Percentiles rank a stretch among this genome's conserved stretches.
These are phyloP conservation scores for Anabas testudineus DNA, from an alignment of 2,797 vertebrate genomes.

Conservation along the genomic window DNA sequence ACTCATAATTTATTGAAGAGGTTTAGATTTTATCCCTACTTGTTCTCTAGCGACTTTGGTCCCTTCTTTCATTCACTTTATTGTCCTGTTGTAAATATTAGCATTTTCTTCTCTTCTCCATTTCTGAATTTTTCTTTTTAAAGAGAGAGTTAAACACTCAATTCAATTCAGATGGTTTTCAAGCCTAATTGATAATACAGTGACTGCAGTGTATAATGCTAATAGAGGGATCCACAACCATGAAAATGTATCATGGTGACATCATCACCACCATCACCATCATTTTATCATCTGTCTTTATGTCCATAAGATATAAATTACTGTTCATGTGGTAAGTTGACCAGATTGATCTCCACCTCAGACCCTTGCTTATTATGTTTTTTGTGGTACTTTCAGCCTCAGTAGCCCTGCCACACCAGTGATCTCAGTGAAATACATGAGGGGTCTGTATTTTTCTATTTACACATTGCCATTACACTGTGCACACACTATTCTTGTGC, in stretches of 20 bases:
- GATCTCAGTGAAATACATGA: not conserved
- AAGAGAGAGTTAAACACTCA: not conserved
- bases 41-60: conserved; percentile 27
- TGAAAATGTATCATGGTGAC: not conserved
- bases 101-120: not conserved
- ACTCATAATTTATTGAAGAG: conserved; percentile 50
- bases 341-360: not conserved
- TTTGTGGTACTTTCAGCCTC: not conserved
- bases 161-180: not conserved
- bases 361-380: not conserved
- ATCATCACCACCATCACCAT: too few relatives aligned
- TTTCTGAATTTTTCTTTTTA: conserved; percentile 2
- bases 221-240: too few relatives aligned
- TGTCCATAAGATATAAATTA: not conserved
- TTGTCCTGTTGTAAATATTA: conserved; percentile 24
- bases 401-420: not conserved
- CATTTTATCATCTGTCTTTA: not conserved
- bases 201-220: too few relatives aligned
- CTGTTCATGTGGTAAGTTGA: not conserved
- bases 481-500: not conserved
- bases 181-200: not conserved
- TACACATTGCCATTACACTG: not conserved
- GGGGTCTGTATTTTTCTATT: not conserved
- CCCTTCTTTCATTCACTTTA: conserved; percentile 17
- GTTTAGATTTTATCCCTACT: conserved; percentile 24